These are phyloP conservation scores for Hoplostethus atlanticus DNA, from an alignment of 2,797 vertebrate genomes.

Conservation along the genomic window DNA sequence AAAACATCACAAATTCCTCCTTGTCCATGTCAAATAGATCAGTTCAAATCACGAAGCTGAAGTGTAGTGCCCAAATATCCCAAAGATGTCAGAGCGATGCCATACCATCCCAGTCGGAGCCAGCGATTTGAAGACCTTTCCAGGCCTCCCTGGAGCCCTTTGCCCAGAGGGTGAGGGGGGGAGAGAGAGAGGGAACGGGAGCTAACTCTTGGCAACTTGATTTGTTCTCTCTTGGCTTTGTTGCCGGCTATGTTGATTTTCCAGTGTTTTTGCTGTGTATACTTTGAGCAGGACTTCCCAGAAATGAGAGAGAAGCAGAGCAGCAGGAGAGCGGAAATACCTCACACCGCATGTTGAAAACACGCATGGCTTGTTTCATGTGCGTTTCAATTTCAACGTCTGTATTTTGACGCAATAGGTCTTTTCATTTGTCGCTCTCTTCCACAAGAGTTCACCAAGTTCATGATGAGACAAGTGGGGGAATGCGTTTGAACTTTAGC, in stretches of 20 bases:
- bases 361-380: conserved; percentile 32
- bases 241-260: conserved; percentile 76
- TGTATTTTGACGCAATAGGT: conserved; percentile 17
- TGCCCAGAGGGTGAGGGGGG: conserved; percentile 31
- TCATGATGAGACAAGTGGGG: conserved; percentile 14
- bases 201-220: conserved; percentile 55
- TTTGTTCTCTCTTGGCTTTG: conserved; percentile 60
- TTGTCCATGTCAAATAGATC: not conserved
- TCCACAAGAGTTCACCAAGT: conserved; percentile 18
- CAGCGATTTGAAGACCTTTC: conserved; percentile 54
- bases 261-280: conserved; percentile 66
- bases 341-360: conserved; percentile 51
- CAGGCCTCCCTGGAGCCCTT: conserved; percentile 40
- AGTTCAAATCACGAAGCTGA: not conserved
- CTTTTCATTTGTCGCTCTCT: conserved; percentile 2
- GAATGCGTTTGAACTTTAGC: conserved; percentile 13
- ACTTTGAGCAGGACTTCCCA: conserved; percentile 73
- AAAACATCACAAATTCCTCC: too few relatives aligned
- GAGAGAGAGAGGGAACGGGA: conserved; percentile 21
- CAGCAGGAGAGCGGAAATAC: conserved; percentile 64
- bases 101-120: conserved; percentile 32
- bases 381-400: conserved; percentile 40
- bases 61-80: conserved; percentile 12
- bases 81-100: conserved; percentile 41
- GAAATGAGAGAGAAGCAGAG: conserved; percentile 71